Percentiles rank a stretch among this genome's conserved stretches.
Evolutionary conservation across 1,140 invertebrate genomes (phyloP).

Genomic region (Eueides isabella): DNA sequence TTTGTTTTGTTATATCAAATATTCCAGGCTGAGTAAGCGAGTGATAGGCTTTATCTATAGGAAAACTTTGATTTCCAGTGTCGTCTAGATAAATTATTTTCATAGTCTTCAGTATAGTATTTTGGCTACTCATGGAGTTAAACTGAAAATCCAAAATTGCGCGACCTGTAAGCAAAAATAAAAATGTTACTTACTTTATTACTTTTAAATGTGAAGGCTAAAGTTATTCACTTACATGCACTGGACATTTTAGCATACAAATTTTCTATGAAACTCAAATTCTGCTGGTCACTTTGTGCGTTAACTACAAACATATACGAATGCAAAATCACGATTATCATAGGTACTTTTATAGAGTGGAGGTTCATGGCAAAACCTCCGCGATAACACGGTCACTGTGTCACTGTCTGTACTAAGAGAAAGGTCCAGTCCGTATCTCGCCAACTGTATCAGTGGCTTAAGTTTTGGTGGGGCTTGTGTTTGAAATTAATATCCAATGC

Average conservation of each 20-base stretch:
- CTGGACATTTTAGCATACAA: constrained; percentile 71
- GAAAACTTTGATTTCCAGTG: constrained; percentile 49
- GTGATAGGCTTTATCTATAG: constrained; percentile 62
- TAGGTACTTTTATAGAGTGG: constrained; percentile 45
- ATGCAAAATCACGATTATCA: constrained; percentile 49
- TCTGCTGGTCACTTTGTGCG: constrained; percentile 41
- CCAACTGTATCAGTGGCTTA: constrained; percentile 44
- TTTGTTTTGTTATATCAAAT: constrained; percentile 74
- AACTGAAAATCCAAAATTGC: constrained; percentile 69
- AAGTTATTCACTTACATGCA: constrained; percentile 69
- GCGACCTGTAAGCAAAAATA: constrained; percentile 61
- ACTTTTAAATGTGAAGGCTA: constrained; percentile 41
- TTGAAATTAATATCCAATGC: constrained; percentile 26
- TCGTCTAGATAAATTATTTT: constrained; percentile 65
- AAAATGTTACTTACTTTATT: constrained; percentile 32
- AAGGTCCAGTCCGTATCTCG: constrained; percentile 58
- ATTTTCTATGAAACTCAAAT: constrained; percentile 69
- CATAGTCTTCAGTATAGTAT: constrained; percentile 67
- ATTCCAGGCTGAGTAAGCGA: constrained; percentile 56
- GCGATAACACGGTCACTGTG: constrained; percentile 72
- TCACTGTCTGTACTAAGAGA: constrained; percentile 73
- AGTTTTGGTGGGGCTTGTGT: constrained; percentile 58
- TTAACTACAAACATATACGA: constrained; percentile 38
- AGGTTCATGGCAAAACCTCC: constrained; percentile 69
- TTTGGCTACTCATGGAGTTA: constrained; percentile 57